Conservation (phyloP, 2,797 vertebrate species). For the Darevskia nairensis region DNA sequence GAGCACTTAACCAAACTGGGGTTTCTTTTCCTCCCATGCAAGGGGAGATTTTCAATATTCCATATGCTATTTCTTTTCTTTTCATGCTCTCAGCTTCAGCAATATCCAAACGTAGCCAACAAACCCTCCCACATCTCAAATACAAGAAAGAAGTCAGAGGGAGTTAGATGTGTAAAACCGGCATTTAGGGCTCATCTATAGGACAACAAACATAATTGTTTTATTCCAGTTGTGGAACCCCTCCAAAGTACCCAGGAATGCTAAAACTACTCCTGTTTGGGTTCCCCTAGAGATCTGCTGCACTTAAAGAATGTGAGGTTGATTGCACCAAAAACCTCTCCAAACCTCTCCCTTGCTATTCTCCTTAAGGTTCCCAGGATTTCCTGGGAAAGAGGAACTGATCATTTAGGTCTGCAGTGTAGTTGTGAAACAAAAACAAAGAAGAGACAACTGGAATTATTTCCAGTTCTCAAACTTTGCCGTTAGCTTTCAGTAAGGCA, state of each 20-base stretch:
- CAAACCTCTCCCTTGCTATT: no score
- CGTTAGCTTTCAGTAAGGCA: background rate
- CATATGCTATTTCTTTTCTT: background rate
- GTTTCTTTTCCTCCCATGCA: background rate
- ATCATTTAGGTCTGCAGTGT: background rate
- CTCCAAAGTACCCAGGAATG: no score
- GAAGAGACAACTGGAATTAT: background rate
- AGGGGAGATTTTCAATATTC: background rate
- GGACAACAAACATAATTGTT: background rate
- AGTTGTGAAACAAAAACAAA: background rate
- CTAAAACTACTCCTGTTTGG: no score
- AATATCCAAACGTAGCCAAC: background rate
- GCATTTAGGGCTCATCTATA: background rate
- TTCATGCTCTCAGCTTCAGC: background rate
- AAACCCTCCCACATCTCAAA: background rate
- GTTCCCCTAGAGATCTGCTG: no score
- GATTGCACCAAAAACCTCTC: no score
- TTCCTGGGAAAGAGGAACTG: background rate
- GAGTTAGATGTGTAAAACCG: background rate
- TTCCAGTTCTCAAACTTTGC: background rate
- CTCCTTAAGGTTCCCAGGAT: background rate
- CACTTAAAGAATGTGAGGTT: no score
- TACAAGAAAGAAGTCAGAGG: background rate
- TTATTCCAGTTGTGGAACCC: background rate
- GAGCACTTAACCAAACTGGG: background rate